Evolutionary conservation across 2,888 invertebrate species (phyloP).

Genomic region (Germaria angustata): DNA sequence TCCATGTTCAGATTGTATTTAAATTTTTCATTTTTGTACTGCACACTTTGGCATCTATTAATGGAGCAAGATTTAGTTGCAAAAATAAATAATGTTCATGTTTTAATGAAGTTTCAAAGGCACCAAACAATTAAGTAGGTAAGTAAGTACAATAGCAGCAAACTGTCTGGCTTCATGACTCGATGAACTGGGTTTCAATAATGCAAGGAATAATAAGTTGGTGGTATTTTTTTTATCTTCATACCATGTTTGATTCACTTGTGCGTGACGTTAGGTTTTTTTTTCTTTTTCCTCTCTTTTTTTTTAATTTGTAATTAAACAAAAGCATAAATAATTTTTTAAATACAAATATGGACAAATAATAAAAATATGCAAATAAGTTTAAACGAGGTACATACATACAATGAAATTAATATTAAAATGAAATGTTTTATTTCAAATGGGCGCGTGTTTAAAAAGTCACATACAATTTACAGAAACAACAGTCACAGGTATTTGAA

Average conservation of each 20-base stretch:
- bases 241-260: constrained; percentile 39
- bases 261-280: constrained; percentile 57
- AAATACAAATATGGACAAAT: constrained; percentile 29
- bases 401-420: constrained; percentile 16
- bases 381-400: background rate
- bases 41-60: no score
- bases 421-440: constrained; percentile 57
- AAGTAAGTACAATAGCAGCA: constrained; percentile 1
- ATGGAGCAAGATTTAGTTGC: no score
- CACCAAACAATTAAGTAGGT: background rate
- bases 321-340: constrained; percentile 41
- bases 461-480: no score
- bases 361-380: constrained; percentile 48
- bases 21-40: no score
- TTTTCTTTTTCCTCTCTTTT: background rate
- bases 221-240: background rate
- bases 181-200: constrained; percentile 46
- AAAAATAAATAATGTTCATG: background rate
- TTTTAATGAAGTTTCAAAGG: constrained; percentile 26
- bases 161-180: constrained; percentile 56
- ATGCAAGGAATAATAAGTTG: constrained; percentile 29
- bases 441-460: constrained; percentile 54
- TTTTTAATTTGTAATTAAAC: constrained; percentile 49
- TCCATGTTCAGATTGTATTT: no score
- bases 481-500: no score